phyloP scores from a whole-genome alignment of 2,888 invertebrate species.

The Sericinus montela region DNA sequence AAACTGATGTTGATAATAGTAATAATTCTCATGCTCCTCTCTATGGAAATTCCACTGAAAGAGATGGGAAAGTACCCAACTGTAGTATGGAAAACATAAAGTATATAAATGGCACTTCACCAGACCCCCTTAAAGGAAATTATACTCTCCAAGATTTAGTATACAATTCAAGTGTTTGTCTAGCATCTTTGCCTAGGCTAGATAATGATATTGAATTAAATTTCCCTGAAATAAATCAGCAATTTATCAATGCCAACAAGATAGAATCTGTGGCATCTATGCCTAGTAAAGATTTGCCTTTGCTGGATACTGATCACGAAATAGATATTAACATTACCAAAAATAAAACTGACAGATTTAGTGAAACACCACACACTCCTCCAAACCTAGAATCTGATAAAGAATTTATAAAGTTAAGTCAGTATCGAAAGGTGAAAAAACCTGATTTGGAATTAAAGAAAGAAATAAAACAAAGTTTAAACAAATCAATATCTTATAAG shows the following conservation, averaged over 20 bases:
- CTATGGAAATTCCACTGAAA: constrained; percentile 20
- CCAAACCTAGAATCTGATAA: constrained; percentile 37
- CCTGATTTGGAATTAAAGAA: constrained; percentile 26
- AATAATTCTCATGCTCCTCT: constrained; percentile 3
- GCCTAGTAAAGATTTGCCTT: constrained; percentile 35
- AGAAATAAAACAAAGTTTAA: constrained; percentile 27
- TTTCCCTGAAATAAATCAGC: constrained; percentile 73
- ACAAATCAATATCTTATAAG: constrained; percentile 20
- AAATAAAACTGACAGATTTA: constrained; percentile 21
- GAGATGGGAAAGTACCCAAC: constrained; percentile 38
- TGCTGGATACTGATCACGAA: constrained; percentile 35
- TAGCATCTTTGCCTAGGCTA: constrained; percentile 64
- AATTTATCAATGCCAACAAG: constrained; percentile 71
- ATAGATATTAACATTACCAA: not conserved
- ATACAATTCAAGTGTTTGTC: constrained; percentile 63
- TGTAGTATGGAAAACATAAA: constrained; percentile 62
- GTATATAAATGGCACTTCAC: constrained; percentile 38
- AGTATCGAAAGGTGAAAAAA: constrained; percentile 56
- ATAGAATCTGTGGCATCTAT: constrained; percentile 36
- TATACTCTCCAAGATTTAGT: constrained; percentile 66
- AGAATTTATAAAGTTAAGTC: constrained; percentile 57
- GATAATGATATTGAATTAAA: constrained; percentile 72
- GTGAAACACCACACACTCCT: constrained; percentile 23
- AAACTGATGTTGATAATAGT: constrained; percentile 15
- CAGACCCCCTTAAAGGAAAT: constrained; percentile 46